Evolutionary conservation across 2,113 vertebrate species (phyloP), one percentile per base, ranked within the genome.

Genomic region (Vulpes vulpes): DNA sequence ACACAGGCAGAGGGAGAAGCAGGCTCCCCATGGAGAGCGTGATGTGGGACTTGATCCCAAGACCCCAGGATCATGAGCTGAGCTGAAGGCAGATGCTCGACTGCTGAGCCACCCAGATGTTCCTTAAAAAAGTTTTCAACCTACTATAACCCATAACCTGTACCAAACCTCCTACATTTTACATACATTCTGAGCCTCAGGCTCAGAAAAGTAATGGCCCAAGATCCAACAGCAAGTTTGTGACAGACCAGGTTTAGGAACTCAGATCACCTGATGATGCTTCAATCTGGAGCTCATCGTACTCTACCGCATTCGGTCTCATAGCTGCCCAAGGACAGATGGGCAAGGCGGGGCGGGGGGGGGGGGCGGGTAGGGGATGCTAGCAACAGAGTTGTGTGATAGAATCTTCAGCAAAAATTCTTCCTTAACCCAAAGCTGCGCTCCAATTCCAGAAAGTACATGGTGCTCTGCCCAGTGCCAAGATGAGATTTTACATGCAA

Each of bases 401-500:
- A 95, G 65, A 62, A 92, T 97, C 97, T 97, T 97, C 85, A 67
- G 89, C 55, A 76, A 93, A 96, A 95, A 89, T 69, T 96, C 93
- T 73, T 97, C 98, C 94, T 87, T 57, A 86, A 93, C 96, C 94
- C 6, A 78, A 98, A 97, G 95, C 90, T 97, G 95, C 89, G 95
- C 89, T 98, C 94, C 73, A 95, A 51, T 92, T 98, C 92, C 67
- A 97, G 65, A 93, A 96, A 92, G 96, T 78, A 98, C 79, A 81
- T 0, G 81, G 97, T 88, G 91, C 91, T 98, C 98, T 95, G 95
- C 93, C 89, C 43, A 97, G 98, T 0, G 95, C 98, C 97, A 97
- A 98, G 98, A 98, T 98, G 98, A 98, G 98, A 98, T 97, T 97
- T 98, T 4, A 97, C 94, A 91, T 94, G 94, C 97, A 89, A 95